A percentile compares a stretch with the other conserved stretches of the same genome.
Conservation (phyloP, 2,888 invertebrate species). For the Xanthorhoe spadicearia region DNA sequence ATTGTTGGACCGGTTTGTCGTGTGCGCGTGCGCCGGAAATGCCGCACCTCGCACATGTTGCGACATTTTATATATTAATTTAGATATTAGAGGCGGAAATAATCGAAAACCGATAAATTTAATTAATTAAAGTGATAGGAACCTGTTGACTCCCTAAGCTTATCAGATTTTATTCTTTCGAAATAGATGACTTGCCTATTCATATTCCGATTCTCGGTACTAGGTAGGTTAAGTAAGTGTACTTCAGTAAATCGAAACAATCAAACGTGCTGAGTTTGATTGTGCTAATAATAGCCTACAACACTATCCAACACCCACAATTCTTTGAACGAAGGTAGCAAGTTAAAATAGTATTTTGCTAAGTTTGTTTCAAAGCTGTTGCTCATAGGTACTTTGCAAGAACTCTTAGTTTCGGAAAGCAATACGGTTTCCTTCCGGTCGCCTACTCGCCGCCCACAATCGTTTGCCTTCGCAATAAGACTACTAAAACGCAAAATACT, state of each 20-base stretch:
- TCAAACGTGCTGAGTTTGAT: too few species aligned
- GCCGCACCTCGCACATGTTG: conserved; percentile 56
- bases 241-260: not conserved
- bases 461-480: conserved; percentile 57
- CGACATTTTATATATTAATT: conserved; percentile 55
- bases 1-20: conserved; percentile 76
- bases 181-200: too few species aligned
- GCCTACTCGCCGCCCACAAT: conserved; percentile 69
- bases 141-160: not conserved
- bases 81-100: conserved; percentile 39
- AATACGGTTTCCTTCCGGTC: conserved; percentile 77
- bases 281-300: too few species aligned
- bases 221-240: not conserved
- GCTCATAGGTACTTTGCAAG: not conserved
- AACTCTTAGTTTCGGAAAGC: conserved; percentile 23
- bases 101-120: conserved; percentile 26
- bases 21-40: conserved; percentile 66
- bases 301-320: too few species aligned
- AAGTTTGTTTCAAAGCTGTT: not conserved
- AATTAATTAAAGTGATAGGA: conserved; percentile 10
- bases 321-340: not conserved
- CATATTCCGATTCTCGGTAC: not conserved
- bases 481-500: too few species aligned
- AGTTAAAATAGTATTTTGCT: not conserved
- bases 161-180: not conserved